Evolutionary conservation across 2,888 invertebrate species (phyloP).

Genomic region (Cheilosia vernalis): DNA sequence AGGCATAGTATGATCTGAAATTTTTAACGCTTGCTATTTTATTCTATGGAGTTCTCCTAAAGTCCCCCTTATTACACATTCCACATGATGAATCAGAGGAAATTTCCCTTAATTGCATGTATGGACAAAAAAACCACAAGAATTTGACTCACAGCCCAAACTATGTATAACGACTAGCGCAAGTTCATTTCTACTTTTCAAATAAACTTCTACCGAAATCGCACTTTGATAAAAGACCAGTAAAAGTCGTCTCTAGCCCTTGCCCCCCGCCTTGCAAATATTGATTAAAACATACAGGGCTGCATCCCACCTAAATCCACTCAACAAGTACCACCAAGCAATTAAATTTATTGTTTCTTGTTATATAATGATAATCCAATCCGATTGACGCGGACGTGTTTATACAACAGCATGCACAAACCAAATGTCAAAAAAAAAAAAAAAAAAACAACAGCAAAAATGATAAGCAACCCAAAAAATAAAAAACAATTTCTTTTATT

Average conservation of each 20-base stretch:
- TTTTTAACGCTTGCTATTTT: too few relatives aligned
- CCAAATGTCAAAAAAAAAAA: slow-evolving; percentile 32
- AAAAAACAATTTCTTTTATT: slow-evolving; percentile 8
- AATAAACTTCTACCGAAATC: not conserved
- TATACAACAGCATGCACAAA: slow-evolving; percentile 29
- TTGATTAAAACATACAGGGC: too few relatives aligned
- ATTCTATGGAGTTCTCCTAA: too few relatives aligned
- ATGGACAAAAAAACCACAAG: not conserved
- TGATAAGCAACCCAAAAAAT: slow-evolving; percentile 30
- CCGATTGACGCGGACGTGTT: not conserved
- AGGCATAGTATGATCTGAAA: too few relatives aligned
- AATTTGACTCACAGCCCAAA: not conserved
- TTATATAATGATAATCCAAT: slow-evolving; percentile 11
- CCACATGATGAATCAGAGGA: too few relatives aligned
- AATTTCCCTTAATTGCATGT: too few relatives aligned
- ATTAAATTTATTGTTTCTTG: not conserved
- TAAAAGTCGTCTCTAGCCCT: not conserved
- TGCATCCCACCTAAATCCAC: too few relatives aligned
- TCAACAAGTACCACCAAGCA: not conserved
- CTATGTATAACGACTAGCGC: not conserved
- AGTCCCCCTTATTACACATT: too few relatives aligned
- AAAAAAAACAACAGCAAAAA: too few relatives aligned
- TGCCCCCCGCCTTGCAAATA: too few relatives aligned
- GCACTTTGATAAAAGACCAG: not conserved
- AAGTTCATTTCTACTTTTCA: not conserved